These are phyloP conservation scores for Esox masquinongy DNA, from an alignment of 2,797 vertebrate genomes.

Conservation along the genomic window DNA sequence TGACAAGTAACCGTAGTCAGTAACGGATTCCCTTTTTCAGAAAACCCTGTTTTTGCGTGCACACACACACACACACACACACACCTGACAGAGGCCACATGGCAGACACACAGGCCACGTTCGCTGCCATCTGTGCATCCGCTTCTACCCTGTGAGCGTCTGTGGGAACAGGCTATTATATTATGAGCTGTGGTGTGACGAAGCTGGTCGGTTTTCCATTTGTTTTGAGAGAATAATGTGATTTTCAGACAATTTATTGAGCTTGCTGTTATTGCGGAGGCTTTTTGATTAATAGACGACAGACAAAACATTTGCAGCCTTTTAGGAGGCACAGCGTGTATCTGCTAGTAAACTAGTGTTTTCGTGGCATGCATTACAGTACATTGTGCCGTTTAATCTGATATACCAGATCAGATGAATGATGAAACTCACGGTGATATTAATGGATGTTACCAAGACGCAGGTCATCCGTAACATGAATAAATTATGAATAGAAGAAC, in stretches of 20 bases:
- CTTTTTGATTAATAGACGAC: background rate
- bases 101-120: background rate
- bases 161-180: background rate
- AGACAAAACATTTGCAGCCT: background rate
- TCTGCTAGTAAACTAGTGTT: background rate
- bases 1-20: too few species aligned
- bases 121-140: slow-evolving; percentile 8
- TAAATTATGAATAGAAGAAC: background rate
- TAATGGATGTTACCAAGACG: background rate
- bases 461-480: background rate
- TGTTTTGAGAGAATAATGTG: background rate
- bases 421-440: background rate
- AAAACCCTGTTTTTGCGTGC: background rate
- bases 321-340: background rate
- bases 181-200: background rate
- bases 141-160: background rate
- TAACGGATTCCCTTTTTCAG: too few species aligned
- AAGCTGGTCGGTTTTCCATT: background rate
- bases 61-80: background rate
- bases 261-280: background rate
- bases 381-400: background rate
- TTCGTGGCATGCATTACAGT: background rate
- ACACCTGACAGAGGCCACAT: slow-evolving; percentile 3
- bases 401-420: background rate
- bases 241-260: background rate